Conservation (phyloP, 1,140 invertebrate species). For the Aphis craccivora region DNA sequence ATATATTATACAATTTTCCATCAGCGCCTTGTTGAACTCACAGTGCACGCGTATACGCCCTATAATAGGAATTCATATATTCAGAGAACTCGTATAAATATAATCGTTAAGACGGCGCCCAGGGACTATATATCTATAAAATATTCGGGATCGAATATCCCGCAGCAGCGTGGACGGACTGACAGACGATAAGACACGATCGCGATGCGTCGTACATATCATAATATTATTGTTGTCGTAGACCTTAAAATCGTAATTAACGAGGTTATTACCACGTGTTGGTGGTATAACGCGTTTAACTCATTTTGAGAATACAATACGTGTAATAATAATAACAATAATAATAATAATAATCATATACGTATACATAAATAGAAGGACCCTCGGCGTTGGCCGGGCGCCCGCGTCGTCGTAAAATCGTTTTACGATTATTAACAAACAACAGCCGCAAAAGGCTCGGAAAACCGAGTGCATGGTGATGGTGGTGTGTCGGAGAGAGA, state of each 20-base stretch:
- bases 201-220: not conserved
- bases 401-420: constrained; percentile 24
- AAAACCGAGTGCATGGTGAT: not conserved
- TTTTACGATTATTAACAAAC: constrained; percentile 49
- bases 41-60: too few relatives aligned
- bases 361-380: not conserved
- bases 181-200: not conserved
- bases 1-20: not conserved
- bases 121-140: not conserved
- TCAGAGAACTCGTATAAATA: not conserved
- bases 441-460: not conserved
- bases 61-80: not conserved
- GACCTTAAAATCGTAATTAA: not conserved
- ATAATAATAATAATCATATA: not conserved
- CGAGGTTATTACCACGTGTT: not conserved
- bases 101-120: not conserved
- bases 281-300: not conserved
- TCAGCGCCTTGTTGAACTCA: not conserved
- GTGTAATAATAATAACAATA: not conserved
- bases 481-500: not conserved
- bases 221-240: not conserved
- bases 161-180: not conserved
- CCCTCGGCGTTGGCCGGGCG: not conserved
- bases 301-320: constrained; percentile 15
- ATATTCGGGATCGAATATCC: not conserved